Conservation (phyloP, 2,113 vertebrate species). For the Sakesphorus luctuosus region DNA sequence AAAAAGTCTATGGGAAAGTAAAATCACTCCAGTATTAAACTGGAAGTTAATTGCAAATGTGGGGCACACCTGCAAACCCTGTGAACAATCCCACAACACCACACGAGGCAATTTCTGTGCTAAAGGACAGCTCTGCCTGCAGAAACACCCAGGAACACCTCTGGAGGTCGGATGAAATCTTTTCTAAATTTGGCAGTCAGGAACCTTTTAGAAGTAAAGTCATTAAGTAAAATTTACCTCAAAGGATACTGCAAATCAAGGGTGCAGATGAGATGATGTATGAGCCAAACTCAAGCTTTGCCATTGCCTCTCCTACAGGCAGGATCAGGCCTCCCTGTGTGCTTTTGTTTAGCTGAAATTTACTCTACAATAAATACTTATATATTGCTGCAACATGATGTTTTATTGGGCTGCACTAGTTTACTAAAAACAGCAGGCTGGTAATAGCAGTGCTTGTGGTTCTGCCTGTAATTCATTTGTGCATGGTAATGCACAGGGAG, state of each 20-base stretch:
- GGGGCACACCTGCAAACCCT: conserved; percentile 73
- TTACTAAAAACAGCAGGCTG: conserved; percentile 73
- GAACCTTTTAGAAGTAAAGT: conserved; percentile 27
- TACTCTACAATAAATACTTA: conserved; percentile 71
- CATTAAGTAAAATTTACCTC: conserved; percentile 23
- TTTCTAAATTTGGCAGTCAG: not conserved
- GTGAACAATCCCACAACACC: conserved; percentile 61
- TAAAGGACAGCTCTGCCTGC: not conserved
- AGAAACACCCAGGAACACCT: conserved; percentile 48
- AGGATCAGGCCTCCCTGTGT: conserved; percentile 16
- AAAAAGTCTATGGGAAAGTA: conserved; percentile 49
- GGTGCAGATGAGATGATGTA: not conserved
- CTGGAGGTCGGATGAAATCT: not conserved
- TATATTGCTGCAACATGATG: conserved; percentile 64
- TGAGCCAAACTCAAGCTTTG: not conserved
- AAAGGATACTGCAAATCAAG: conserved; percentile 34
- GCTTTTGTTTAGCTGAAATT: conserved; percentile 69
- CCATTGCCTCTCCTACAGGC: not conserved
- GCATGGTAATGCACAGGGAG: conserved; percentile 63
- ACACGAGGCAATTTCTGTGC: conserved; percentile 16
- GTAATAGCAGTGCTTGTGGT: conserved; percentile 70
- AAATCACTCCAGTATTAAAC: conserved; percentile 64
- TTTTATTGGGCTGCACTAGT: conserved; percentile 74
- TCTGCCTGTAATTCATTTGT: conserved; percentile 72
- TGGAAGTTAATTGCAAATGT: conserved; percentile 69